Evolutionary conservation across 92 coral and sea anemone genomes (phyloP), one percentile per base, ranked within the genome.

Genomic region (Diadumene lineata): DNA sequence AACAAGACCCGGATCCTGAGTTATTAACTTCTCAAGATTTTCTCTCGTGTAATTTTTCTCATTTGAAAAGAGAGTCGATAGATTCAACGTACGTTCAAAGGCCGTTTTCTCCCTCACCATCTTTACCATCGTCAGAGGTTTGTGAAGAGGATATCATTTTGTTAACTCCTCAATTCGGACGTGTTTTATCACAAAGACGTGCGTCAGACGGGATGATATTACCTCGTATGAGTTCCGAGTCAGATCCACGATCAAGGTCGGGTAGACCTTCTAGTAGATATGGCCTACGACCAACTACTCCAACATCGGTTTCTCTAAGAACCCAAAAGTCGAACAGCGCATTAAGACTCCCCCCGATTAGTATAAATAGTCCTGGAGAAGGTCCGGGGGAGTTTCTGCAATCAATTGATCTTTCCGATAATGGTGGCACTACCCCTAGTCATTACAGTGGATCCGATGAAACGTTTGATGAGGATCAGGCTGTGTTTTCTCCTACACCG

Each of bases 201-300:
- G 75, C 82, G 0, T 78, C 82, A 11, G 82, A 78, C 31, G 76
- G 82, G 0, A 78, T 78, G 82, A 27, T 78, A 13, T 58, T 50
- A 16, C 66, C 65, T 10, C 24, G 18, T 50, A 27, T 56, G 11
- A 50, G 31, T 18, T 56, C 53, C 25, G 0, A 30, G 15, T 32
- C 33, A 31, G 66, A 19, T 9, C 56, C 11, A 1, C 0, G 43
- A 16, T 56, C 56, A 56, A 43, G 68, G 19, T 13, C 69, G 0
- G 34, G 31, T 30, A 32, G 76, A 16, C 48, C 65, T 0, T 56
- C 31, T 10, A 72, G 67, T 56, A 10, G 77, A 21, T 16, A 26
- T 2, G 56, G 21, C 10, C 24, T 22, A 17, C 43, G 77, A 26
- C 66, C 77, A 8, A n/a, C 77, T 2, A 72, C 77, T 53, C 74